Evolutionary conservation across 64 coral and sea anemone genomes (phyloP).

Genomic region (Trachythela sp.): DNA sequence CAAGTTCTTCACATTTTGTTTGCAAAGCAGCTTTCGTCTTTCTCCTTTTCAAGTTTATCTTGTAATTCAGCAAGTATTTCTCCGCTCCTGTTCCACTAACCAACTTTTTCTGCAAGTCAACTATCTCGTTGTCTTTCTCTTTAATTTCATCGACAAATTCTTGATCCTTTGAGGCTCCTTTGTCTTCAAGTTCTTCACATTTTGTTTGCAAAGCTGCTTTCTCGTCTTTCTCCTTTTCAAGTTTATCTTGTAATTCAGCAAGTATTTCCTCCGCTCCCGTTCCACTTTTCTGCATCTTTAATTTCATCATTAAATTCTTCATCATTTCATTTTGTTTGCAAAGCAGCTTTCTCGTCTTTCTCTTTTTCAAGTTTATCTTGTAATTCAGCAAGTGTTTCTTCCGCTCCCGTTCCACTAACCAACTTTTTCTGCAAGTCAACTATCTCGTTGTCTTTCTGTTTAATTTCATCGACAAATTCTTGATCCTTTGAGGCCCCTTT

Average conservation of each 20-base stretch:
- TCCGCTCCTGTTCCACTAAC: not conserved
- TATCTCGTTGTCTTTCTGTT: not conserved
- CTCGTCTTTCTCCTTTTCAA: not conserved
- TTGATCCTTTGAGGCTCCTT: not conserved
- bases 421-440: not conserved
- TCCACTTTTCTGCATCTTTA: too few species aligned
- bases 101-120: not conserved
- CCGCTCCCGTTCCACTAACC: not conserved
- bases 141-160: too few species aligned
- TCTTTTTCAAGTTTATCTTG: too few species aligned
- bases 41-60: not conserved
- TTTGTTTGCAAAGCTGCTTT: not conserved
- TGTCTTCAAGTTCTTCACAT: not conserved
- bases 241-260: too few species aligned
- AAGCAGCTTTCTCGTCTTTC: not conserved
- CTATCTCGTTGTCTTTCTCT: too few species aligned
- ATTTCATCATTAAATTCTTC: too few species aligned
- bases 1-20: too few species aligned
- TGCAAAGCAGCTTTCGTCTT: not conserved
- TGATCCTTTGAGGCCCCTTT: not conserved
- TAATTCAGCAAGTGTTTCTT: too few species aligned
- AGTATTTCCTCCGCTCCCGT: too few species aligned
- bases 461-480: too few species aligned
- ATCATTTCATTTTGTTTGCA: not conserved
- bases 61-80: not conserved